A percentile compares a stretch with the other conserved stretches of the same genome.
Evolutionary conservation across 2,113 vertebrate genomes (phyloP).

Genomic region (Eubucco bourcierii): DNA sequence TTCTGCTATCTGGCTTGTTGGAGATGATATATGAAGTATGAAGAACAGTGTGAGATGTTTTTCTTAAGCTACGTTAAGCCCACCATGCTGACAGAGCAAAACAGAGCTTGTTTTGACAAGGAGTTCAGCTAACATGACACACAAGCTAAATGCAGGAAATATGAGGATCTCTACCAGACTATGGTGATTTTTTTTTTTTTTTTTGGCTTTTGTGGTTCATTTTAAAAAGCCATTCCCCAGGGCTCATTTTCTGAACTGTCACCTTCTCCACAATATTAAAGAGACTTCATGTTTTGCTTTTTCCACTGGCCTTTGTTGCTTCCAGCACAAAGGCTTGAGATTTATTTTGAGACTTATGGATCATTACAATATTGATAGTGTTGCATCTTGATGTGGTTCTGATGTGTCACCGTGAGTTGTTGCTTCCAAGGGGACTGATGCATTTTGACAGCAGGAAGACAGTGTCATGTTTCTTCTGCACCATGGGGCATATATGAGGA

Average conservation of each 20-base stretch:
- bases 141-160: slow-evolving; percentile 9
- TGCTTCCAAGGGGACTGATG: neutral
- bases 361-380: neutral
- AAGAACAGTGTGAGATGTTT: slow-evolving; percentile 47
- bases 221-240: slow-evolving; percentile 1
- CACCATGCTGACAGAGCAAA: slow-evolving; percentile 67
- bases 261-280: neutral
- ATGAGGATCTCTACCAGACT: slow-evolving; percentile 28
- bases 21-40: slow-evolving; percentile 55
- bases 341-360: neutral
- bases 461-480: neutral
- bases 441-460: neutral
- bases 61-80: slow-evolving; percentile 65
- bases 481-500: neutral
- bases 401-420: neutral
- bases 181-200: neutral
- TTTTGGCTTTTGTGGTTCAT: slow-evolving; percentile 10
- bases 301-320: neutral
- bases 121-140: slow-evolving; percentile 34
- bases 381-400: neutral
- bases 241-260: neutral
- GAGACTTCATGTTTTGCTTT: neutral
- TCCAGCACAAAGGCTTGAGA: neutral
- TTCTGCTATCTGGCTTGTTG: slow-evolving; percentile 61
- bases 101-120: slow-evolving; percentile 59